Evolutionary conservation across 92 coral and sea anemone genomes (phyloP).

Genomic region (Siderastrea siderea): DNA sequence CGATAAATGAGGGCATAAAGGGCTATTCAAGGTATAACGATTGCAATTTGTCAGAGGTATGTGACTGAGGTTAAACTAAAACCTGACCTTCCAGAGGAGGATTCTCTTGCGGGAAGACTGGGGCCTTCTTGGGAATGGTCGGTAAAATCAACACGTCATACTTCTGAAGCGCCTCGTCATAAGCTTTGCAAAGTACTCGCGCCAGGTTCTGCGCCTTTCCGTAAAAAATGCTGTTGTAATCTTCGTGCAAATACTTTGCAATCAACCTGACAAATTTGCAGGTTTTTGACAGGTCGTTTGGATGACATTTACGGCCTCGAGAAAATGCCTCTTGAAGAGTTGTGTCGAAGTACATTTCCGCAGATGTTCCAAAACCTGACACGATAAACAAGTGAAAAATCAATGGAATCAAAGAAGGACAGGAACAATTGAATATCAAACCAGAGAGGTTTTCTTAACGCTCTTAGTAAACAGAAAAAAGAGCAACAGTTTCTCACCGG

Average conservation of each 20-base stretch:
- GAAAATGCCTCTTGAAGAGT: constrained; percentile 69
- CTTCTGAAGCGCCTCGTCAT: constrained; percentile 73
- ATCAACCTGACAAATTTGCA: constrained; percentile 21
- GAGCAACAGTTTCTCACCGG: constrained; percentile 40
- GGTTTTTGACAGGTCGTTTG: constrained; percentile 45
- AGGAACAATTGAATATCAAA: not conserved
- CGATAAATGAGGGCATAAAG: too few species aligned
- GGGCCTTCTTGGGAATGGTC: constrained; percentile 73
- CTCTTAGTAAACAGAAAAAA: too few species aligned
- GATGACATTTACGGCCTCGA: constrained; percentile 74
- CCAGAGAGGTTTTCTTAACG: too few species aligned
- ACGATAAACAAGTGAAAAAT: not conserved
- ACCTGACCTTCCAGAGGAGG: constrained; percentile 70
- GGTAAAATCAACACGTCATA: constrained; percentile 78
- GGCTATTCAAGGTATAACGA: not conserved
- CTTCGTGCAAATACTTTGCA: constrained; percentile 65
- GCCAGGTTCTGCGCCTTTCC: constrained; percentile 79
- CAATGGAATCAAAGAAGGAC: not conserved
- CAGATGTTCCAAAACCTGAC: constrained; percentile 69
- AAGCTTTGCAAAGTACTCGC: constrained; percentile 69
- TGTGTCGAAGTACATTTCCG: constrained; percentile 79
- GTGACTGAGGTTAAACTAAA: not conserved
- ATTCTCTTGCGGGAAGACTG: constrained; percentile 52
- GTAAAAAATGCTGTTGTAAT: constrained; percentile 66
- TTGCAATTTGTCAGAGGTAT: not conserved